Base-by-base conservation (phyloP, 2,113 vertebrate genomes). In the Oceanodroma tethys region DNA sequence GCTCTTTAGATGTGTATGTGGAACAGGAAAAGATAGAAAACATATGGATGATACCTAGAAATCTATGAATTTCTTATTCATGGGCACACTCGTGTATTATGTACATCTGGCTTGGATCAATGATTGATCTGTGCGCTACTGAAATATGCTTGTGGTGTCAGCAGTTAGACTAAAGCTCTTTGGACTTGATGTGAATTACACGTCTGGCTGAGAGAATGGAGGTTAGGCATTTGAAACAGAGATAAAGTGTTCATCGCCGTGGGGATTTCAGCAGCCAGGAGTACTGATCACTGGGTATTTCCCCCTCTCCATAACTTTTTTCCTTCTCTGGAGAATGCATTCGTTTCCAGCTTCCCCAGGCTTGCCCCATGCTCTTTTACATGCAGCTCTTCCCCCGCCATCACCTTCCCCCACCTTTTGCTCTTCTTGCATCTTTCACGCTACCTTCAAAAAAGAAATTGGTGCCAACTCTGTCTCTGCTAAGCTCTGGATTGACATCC, bases 361-460 rank as follows among this genome's bases (percentile, higher is more conserved):
- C 21, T 50, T 62, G n/a, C 45, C 40, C 40, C 26, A 6, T 52
- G 47, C 26, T 66, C 38, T 70, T 62, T 88, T 47, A 70, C 11
- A n/a, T 60, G 71, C 53, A 72, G 58, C 32, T 80, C n/a, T 47
- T 86, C 48, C 58, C 16, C 62, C 16, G 14, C n/a, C 34, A 45
- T 81, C 78, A 12, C 30, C 26, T 86, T 91, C 21, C 40, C 59
- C 5, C 6, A 32, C 56, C 27, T 81, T 79, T 75, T 85, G 36
- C 56, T 76, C 9, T 63, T 71, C 50, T 76, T 52, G 38, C 48
- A 27, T 68, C 40, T 94, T 66, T 82, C 45, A 80, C 62, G 67
- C 84, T 73, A 15, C 58, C 27, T 96, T 95, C 84, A 91, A 18
- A 93, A 94, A 91, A 95, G 94, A 91, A 91, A 93, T 23, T 1